Percentiles rank a stretch among this genome's conserved stretches.
Conservation (phyloP, 2,113 vertebrate genomes). For the Ailuropoda melanoleuca region DNA sequence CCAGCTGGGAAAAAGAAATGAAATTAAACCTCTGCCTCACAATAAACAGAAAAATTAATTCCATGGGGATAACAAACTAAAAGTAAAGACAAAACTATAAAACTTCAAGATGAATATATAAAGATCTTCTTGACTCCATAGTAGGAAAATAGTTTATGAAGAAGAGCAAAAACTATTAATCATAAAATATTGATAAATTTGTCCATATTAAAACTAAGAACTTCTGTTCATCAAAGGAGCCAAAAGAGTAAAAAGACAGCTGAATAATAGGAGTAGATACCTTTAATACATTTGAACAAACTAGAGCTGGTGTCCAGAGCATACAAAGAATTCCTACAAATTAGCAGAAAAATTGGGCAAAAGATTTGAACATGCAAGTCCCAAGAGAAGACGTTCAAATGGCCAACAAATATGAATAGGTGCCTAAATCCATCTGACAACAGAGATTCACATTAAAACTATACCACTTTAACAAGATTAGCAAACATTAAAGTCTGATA, state of each 20-base stretch:
- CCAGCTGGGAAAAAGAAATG: not conserved
- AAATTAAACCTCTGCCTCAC: not conserved
- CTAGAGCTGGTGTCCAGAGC: not conserved
- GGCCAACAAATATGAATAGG: not conserved
- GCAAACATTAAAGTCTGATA: not conserved
- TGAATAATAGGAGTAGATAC: not conserved
- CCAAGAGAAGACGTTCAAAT: constrained; percentile 18
- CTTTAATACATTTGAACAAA: not conserved
- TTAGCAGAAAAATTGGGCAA: not conserved
- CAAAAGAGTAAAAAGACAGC: not conserved
- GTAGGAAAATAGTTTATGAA: not conserved
- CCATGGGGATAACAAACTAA: not conserved
- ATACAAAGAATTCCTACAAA: not conserved
- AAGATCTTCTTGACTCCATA: not conserved
- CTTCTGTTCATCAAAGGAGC: not conserved
- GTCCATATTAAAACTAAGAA: not conserved
- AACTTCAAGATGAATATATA: not conserved
- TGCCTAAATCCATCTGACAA: not conserved
- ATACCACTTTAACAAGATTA: not conserved
- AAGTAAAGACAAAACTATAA: constrained; percentile 9
- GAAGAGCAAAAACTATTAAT: not conserved
- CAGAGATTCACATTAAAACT: not conserved
- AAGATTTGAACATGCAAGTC: not conserved
- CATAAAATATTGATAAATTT: not conserved
- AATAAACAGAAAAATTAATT: constrained; percentile 4